Evolutionary conservation across 2,888 invertebrate species (phyloP).

Genomic region (Sinelater perroti): DNA sequence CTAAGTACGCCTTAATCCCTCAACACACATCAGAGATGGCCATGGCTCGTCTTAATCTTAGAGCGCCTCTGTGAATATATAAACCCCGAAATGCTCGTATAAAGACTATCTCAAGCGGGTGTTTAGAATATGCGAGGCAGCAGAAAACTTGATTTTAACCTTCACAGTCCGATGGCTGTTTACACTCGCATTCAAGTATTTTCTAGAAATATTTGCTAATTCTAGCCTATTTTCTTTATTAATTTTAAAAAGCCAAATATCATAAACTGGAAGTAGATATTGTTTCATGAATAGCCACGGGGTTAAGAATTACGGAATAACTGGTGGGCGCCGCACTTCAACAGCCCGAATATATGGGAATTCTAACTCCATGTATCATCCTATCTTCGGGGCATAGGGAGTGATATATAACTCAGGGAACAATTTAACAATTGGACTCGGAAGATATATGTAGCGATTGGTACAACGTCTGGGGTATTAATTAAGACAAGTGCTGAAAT

Average conservation of each 20-base stretch:
- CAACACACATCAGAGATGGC: slow-evolving; percentile 54
- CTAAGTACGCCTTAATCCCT: slow-evolving; percentile 38
- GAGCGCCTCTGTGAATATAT: slow-evolving; percentile 58
- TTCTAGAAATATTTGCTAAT: slow-evolving; percentile 50
- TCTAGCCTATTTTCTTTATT: slow-evolving; percentile 52
- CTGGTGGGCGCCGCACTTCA: slow-evolving; percentile 30
- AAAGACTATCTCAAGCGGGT: slow-evolving; percentile 44
- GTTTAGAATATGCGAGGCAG: slow-evolving; percentile 45
- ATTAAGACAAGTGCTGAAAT: slow-evolving; percentile 42
- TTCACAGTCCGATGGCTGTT: slow-evolving; percentile 46
- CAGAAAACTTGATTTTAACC: too few species aligned
- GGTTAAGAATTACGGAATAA: too few species aligned
- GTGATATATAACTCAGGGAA: slow-evolving; percentile 47
- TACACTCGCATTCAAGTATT: slow-evolving; percentile 47
- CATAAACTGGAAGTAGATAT: too few species aligned
- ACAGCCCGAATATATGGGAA: slow-evolving; percentile 31
- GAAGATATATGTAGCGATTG: slow-evolving; percentile 56
- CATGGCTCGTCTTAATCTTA: slow-evolving; percentile 56
- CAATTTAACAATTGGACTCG: slow-evolving; percentile 54
- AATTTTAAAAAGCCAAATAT: slow-evolving; percentile 46
- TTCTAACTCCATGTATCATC: slow-evolving; percentile 47
- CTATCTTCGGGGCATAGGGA: slow-evolving; percentile 43
- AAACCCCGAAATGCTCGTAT: slow-evolving; percentile 52
- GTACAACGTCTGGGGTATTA: slow-evolving; percentile 48
- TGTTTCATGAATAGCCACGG: too few species aligned